Evolutionary conservation across 2,797 vertebrate species (phyloP).

Genomic region (Pangasius mekongensis): DNA sequence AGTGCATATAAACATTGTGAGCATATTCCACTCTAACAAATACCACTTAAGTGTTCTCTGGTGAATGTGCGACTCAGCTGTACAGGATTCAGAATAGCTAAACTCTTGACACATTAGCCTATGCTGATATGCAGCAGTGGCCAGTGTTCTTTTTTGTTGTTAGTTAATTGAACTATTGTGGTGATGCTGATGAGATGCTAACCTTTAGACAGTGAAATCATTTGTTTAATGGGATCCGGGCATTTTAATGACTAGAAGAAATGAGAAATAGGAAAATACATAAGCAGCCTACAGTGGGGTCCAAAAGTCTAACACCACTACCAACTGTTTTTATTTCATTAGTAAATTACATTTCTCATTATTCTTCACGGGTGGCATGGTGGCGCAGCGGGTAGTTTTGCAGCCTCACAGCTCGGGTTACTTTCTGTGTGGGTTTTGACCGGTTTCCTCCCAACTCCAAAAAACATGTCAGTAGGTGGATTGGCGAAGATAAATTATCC

Average conservation of each 20-base stretch:
- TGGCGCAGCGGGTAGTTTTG: neutral
- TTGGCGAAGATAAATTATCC: neutral
- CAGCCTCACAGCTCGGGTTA: neutral
- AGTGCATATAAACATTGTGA: neutral
- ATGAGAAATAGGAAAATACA: neutral
- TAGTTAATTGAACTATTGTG: neutral
- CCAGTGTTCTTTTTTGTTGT: neutral
- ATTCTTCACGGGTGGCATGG: neutral
- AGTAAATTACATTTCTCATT: conserved; percentile 8
- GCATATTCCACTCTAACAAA: neutral
- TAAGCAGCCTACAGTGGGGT: neutral
- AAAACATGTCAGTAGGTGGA: neutral
- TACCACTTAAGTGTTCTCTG: neutral
- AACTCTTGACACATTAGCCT: neutral
- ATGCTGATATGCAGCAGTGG: neutral
- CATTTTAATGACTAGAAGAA: neutral
- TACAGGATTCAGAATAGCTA: neutral
- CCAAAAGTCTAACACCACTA: neutral
- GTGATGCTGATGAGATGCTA: neutral
- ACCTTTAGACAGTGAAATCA: neutral
- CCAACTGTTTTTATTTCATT: neutral
- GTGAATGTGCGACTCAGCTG: neutral
- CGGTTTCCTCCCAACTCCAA: neutral
- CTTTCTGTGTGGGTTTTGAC: neutral
- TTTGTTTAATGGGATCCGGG: neutral